A percentile compares a stretch with the other conserved stretches of the same genome.
phyloP scores from a whole-genome alignment of 2,113 vertebrate species.

The Neotragus moschatus region DNA sequence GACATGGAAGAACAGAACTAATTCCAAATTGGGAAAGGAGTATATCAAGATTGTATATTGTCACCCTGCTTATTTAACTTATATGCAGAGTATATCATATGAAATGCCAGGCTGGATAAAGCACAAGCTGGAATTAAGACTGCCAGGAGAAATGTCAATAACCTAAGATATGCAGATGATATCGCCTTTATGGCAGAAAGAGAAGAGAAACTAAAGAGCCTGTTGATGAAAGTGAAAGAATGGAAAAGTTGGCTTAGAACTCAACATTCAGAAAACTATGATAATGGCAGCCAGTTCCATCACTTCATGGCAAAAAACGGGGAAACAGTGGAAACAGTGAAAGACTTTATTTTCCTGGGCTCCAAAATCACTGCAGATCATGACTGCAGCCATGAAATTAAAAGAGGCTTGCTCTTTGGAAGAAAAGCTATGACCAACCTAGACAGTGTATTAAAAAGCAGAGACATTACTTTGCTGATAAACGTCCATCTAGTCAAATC shows the following conservation, averaged over 20 bases:
- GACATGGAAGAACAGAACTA: not conserved
- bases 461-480: not conserved
- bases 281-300: not conserved
- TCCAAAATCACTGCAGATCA: not conserved
- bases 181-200: not conserved
- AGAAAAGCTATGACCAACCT: not conserved
- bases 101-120: not conserved
- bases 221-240: not conserved
- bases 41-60: not conserved
- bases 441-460: not conserved
- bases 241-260: not conserved
- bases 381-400: not conserved
- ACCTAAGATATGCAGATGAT: not conserved
- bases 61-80: not conserved
- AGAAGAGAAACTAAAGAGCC: not conserved
- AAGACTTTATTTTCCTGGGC: not conserved
- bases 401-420: not conserved
- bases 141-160: not conserved
- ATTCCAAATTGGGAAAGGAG: not conserved
- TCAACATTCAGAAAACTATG: not conserved
- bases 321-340: not conserved
- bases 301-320: not conserved
- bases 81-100: not conserved
- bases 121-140: not conserved
- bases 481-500: not conserved